Conservation (phyloP, 2,888 invertebrate species). For the Baronia brevicornis region DNA sequence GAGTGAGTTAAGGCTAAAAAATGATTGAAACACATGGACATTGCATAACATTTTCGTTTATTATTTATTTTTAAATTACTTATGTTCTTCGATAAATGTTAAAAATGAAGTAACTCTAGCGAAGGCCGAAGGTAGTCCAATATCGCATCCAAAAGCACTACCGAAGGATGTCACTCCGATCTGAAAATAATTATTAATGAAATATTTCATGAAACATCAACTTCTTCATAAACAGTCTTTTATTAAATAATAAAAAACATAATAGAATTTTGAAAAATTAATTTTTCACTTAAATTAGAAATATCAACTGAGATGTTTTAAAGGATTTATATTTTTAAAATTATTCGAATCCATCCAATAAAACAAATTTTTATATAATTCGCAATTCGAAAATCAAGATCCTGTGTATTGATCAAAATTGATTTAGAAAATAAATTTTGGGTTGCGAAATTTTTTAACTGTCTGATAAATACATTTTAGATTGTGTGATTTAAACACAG, state of each 20-base stretch:
- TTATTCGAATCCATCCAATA: too few species aligned
- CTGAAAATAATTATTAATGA: slow-evolving; percentile 25
- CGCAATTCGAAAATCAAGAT: too few species aligned
- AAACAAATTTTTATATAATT: too few species aligned
- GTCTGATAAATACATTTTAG: too few species aligned
- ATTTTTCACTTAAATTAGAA: too few species aligned
- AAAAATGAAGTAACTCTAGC: slow-evolving; percentile 36
- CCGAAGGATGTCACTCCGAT: slow-evolving; percentile 42
- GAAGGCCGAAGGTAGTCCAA: slow-evolving; percentile 32
- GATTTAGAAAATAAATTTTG: too few species aligned
- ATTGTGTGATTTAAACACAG: neutral
- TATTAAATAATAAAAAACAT: slow-evolving; percentile 1
- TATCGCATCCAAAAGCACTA: slow-evolving; percentile 30
- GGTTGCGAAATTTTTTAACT: too few species aligned
- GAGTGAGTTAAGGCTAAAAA: too few species aligned
- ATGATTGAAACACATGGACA: too few species aligned
- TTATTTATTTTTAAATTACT: slow-evolving; percentile 14
- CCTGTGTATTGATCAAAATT: too few species aligned
- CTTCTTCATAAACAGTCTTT: neutral
- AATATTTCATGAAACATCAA: neutral
- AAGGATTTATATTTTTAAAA: too few species aligned
- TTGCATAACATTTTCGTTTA: neutral
- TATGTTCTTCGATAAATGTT: slow-evolving; percentile 26
- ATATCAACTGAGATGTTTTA: too few species aligned
- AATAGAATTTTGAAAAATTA: slow-evolving; percentile 1